Evolutionary conservation across 2,113 vertebrate species (phyloP).

Genomic region (Bothrops jararaca): DNA sequence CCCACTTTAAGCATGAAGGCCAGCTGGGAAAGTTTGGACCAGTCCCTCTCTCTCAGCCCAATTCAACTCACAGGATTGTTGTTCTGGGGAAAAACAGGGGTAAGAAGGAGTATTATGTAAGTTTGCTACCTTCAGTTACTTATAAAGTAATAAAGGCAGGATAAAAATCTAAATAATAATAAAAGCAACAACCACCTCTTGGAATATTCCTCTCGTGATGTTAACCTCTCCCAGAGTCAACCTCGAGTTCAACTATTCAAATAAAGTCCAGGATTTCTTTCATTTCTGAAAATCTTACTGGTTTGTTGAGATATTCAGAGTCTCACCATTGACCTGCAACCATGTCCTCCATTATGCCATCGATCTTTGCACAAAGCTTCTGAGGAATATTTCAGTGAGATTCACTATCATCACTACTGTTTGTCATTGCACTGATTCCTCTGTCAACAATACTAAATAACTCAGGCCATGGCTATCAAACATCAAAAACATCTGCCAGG

Average conservation of each 20-base stretch:
- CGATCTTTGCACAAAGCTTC: neutral
- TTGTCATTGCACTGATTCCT: too few species aligned
- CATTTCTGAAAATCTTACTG: too few species aligned
- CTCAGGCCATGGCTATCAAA: too few species aligned
- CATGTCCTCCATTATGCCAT: neutral
- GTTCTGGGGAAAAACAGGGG: neutral
- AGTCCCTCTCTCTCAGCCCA: neutral
- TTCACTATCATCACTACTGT: too few species aligned
- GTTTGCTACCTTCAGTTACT: neutral
- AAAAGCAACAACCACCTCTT: neutral
- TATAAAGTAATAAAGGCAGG: neutral
- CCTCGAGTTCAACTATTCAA: neutral
- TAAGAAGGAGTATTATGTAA: neutral
- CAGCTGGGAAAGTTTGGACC: neutral
- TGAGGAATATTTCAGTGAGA: too few species aligned
- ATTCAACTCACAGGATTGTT: neutral
- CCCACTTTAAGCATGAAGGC: neutral
- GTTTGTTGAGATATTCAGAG: too few species aligned
- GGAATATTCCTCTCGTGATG: neutral
- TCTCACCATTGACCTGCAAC: too few species aligned
- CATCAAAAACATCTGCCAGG: too few species aligned
- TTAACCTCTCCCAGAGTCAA: neutral
- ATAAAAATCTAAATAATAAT: neutral
- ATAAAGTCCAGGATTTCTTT: neutral
- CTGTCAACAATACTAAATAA: too few species aligned